A percentile compares a stretch with the other conserved stretches of the same genome.
phyloP scores from a whole-genome alignment of 2,888 invertebrate species.

The Pachliopta kotzebuea region DNA sequence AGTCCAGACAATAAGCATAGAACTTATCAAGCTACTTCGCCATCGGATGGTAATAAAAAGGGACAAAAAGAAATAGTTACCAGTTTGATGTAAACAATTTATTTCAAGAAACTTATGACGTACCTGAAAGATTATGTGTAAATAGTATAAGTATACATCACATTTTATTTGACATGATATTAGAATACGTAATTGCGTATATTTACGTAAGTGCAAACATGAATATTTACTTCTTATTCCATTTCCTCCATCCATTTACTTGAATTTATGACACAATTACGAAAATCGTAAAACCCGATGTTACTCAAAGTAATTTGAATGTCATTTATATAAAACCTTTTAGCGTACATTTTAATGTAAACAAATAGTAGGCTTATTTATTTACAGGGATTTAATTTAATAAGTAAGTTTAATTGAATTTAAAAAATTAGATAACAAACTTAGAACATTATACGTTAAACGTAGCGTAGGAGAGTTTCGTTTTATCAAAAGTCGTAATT shows the following conservation, averaged over 20 bases:
- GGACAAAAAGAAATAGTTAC: neutral
- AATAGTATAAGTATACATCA: neutral
- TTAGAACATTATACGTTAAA: conserved; percentile 25
- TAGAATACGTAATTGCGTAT: conserved; percentile 12
- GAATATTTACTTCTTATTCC: conserved; percentile 13
- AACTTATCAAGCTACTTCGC: neutral
- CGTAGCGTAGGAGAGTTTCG: conserved; percentile 27
- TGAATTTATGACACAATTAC: conserved; percentile 22
- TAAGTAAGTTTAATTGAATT: conserved; percentile 25
- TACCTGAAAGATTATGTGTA: neutral
- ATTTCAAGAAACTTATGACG: neutral
- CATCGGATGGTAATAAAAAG: neutral
- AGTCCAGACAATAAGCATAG: neutral
- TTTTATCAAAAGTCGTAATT: conserved; percentile 30
- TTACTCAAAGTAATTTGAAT: conserved; percentile 1
- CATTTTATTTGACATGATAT: conserved; percentile 1
- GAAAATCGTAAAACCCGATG: conserved; percentile 18
- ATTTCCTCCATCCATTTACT: conserved; percentile 19
- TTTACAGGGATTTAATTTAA: conserved; percentile 11
- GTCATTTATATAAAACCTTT: conserved; percentile 11
- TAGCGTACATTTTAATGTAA: conserved; percentile 11
- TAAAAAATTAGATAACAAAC: conserved; percentile 25
- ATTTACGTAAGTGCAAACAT: conserved; percentile 17
- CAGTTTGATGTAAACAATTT: neutral
- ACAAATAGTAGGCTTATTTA: conserved; percentile 6